Evolutionary conservation across 2,888 invertebrate species (phyloP), one percentile per base, ranked within the genome.

Genomic region (Macrosoma leucophasiata): DNA sequence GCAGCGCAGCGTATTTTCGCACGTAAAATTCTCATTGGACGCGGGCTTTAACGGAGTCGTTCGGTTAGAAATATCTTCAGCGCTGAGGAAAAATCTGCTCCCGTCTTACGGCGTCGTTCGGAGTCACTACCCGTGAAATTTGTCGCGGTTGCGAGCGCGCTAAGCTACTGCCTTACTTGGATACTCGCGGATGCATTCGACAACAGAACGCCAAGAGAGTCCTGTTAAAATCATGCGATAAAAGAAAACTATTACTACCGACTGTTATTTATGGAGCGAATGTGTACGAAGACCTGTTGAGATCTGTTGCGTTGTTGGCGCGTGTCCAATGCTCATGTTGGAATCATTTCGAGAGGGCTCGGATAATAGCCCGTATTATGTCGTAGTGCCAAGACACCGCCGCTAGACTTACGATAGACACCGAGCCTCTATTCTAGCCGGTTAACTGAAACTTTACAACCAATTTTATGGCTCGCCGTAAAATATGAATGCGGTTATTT

Each of bases 41-140:
- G 41, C 43, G 46, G 45, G 52, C 54, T 57, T 58, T 58, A 50
- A 52, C 55, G 51, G 48, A 65, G 56, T 69, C 67, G 63, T 76
- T 76, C 69, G 53, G 66, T 55, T 67, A 62, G 71, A 75, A 78
- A 73, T 68, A 67, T 68, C 58, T 47, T 52, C 46, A 57, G 51
- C 59, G 63, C 48, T 48, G 58, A 57, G 65, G 68, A 63, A 65
- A 65, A 75, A 71, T 73, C 64, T 64, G 58, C 55, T 62, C 66
- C 55, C 74, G 59, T 68, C 74, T 78, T 54, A 56, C 49, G 47
- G 58, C 56, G 52, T 64, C 64, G 58, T 67, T 64, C 55, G 54
- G 48, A 67, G 39, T 69, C 79, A 73, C 59, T 61, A 52, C 39
- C 74, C 77, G 78, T 82, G 74, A 82, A 82, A 82, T 82, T 79